A percentile compares a stretch with the other conserved stretches of the same genome.
Evolutionary conservation across 2,797 vertebrate genomes (phyloP).

Genomic region (Enteromius unitaeniatus): DNA sequence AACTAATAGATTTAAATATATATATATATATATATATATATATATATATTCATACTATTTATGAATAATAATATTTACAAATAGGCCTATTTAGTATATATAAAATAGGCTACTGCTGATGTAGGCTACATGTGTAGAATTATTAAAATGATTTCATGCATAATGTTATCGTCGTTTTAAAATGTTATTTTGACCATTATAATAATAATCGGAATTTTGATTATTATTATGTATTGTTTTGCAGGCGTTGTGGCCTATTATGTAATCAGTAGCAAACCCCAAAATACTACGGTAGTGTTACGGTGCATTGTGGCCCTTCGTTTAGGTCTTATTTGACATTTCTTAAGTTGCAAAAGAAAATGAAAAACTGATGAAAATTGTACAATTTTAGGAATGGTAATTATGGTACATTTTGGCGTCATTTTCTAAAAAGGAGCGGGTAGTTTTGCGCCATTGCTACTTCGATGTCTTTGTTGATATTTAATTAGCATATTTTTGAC

Average conservation of each 20-base stretch:
- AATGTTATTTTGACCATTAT: neutral
- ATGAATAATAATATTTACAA: conserved; percentile 49
- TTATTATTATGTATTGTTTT: conserved; percentile 15
- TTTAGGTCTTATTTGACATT: conserved; percentile 34
- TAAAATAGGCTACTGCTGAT: neutral
- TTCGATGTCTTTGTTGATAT: conserved; percentile 89
- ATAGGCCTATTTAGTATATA: neutral
- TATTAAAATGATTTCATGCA: neutral
- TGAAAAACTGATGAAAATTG: neutral
- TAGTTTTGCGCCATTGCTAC: conserved; percentile 88
- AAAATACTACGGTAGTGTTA: neutral
- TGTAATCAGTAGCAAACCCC: neutral
- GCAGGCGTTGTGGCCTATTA: neutral
- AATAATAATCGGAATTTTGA: neutral
- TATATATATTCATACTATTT: too few relatives aligned
- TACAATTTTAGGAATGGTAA: neutral
- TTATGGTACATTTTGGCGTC: neutral
- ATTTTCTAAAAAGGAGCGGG: conserved; percentile 55
- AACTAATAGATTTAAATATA: conserved; percentile 1
- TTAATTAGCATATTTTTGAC: conserved; percentile 92
- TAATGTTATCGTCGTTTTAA: neutral
- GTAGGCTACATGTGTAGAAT: neutral
- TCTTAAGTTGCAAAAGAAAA: neutral
- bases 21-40: too few relatives aligned
- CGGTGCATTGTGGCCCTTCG: neutral